Conservation (phyloP, 2,888 invertebrate genomes). For the Calliphora vomitoria region DNA sequence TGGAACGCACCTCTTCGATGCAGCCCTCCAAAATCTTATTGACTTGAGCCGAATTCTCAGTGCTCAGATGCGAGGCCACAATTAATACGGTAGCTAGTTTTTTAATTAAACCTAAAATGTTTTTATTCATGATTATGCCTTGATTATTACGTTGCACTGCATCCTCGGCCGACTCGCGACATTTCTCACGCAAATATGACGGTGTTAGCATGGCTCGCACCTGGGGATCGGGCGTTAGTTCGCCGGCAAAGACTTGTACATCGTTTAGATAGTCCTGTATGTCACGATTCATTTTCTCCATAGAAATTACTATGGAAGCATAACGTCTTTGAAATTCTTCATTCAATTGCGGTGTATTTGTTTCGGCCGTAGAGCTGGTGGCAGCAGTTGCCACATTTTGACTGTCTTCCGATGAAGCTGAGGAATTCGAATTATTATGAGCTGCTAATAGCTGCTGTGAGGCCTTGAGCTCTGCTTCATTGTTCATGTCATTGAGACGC, state of each 20-base stretch:
- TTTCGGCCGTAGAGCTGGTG: slow-evolving; percentile 26
- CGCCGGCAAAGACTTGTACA: slow-evolving; percentile 93
- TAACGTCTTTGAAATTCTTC: slow-evolving; percentile 96
- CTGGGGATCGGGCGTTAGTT: slow-evolving; percentile 94
- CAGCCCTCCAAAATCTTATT: slow-evolving; percentile 97
- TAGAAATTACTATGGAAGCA: slow-evolving; percentile 93
- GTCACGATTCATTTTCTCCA: slow-evolving; percentile 96
- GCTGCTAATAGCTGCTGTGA: slow-evolving; percentile 73
- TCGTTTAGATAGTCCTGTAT: slow-evolving; percentile 93
- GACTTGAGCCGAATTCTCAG: slow-evolving; percentile 89
- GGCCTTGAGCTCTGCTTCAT: slow-evolving; percentile 94
- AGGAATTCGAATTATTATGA: slow-evolving; percentile 76
- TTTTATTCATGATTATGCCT: slow-evolving; percentile 86
- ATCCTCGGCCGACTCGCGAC: slow-evolving; percentile 92
- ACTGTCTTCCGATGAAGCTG: slow-evolving; percentile 76
- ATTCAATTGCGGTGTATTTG: slow-evolving; percentile 82
- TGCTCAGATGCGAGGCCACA: slow-evolving; percentile 85
- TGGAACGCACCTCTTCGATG: slow-evolving; percentile 92
- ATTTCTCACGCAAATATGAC: slow-evolving; percentile 93
- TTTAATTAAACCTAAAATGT: slow-evolving; percentile 91
- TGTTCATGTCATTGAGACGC: slow-evolving; percentile 93
- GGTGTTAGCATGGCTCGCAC: slow-evolving; percentile 95
- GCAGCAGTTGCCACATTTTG: slow-evolving; percentile 48
- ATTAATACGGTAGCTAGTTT: slow-evolving; percentile 94
- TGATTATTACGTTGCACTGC: slow-evolving; percentile 91